phyloP scores from a whole-genome alignment of 2,797 vertebrate genomes.

The Lycodopsis pacificus region DNA sequence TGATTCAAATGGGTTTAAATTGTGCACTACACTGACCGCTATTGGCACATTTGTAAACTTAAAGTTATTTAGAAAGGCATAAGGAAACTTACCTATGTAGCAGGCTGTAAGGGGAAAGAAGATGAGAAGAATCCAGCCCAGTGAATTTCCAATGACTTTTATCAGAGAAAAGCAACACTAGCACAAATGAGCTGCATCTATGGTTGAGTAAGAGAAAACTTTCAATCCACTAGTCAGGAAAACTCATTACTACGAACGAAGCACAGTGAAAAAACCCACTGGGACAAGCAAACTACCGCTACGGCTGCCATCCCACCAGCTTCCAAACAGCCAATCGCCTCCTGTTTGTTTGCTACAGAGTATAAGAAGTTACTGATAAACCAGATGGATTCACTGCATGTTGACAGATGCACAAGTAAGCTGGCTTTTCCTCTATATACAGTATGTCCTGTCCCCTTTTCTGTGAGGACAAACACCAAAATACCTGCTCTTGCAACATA shows the following conservation, averaged over 20 bases:
- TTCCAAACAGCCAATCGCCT: conserved; percentile 63
- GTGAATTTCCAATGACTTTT: not conserved
- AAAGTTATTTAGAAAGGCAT: not conserved
- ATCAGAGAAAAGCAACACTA: not conserved
- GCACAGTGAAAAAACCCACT: not conserved
- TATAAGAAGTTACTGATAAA: conserved; percentile 79
- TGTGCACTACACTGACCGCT: not conserved
- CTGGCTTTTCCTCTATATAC: not conserved
- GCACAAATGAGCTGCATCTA: not conserved
- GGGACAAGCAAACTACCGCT: conserved; percentile 13
- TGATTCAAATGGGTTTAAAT: not conserved
- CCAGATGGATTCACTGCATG: conserved; percentile 68
- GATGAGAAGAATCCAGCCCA: conserved; percentile 5
- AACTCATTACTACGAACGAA: conserved; percentile 7
- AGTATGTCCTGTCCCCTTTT: not conserved
- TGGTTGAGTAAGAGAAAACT: conserved; percentile 1
- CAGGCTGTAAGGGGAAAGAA: conserved; percentile 10
- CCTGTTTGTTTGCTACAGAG: conserved; percentile 53
- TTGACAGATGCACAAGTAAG: conserved; percentile 42
- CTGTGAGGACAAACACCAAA: conserved; percentile 5
- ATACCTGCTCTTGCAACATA: not conserved
- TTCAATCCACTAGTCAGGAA: not conserved
- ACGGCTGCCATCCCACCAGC: conserved; percentile 32
- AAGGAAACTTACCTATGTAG: conserved; percentile 63
- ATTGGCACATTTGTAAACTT: not conserved